Conservation (phyloP, 2,113 vertebrate species). For the Phoxinus phoxinus region DNA sequence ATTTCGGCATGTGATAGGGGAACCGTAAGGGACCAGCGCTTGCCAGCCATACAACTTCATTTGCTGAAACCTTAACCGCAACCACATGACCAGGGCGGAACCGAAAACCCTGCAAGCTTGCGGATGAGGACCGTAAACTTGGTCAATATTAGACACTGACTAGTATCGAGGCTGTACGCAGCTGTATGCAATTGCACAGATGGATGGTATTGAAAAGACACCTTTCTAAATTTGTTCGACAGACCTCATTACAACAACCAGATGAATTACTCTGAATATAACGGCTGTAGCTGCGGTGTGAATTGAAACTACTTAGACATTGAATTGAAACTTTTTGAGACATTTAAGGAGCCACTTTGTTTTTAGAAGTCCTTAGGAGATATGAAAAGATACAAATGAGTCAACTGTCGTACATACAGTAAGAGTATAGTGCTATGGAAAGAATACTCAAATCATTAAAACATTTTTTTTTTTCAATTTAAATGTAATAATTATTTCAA, state of each 20-base stretch:
- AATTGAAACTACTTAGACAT: not conserved
- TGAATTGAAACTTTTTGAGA: not conserved
- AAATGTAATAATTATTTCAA: too few relatives aligned
- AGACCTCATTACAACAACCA: slow-evolving; percentile 25
- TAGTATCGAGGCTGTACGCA: not conserved
- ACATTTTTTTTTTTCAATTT: not conserved
- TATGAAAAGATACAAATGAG: not conserved
- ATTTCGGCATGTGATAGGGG: slow-evolving; percentile 8
- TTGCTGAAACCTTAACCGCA: slow-evolving; percentile 10
- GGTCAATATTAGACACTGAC: slow-evolving; percentile 9
- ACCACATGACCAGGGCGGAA: slow-evolving; percentile 25
- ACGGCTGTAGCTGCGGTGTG: not conserved
- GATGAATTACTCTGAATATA: slow-evolving; percentile 3
- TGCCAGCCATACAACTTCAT: slow-evolving; percentile 7
- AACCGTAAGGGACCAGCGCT: not conserved
- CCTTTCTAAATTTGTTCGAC: slow-evolving; percentile 12
- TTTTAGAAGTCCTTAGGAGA: not conserved
- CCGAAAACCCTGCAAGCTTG: slow-evolving; percentile 2
- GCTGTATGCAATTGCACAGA: slow-evolving; percentile 1
- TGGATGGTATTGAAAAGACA: slow-evolving; percentile 14
- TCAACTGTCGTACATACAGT: not conserved
- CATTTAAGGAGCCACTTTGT: not conserved
- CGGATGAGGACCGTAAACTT: not conserved
- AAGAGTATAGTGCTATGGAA: not conserved
- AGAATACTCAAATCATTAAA: not conserved